Percentiles rank a stretch among this genome's conserved stretches.
Evolutionary conservation across 1,140 invertebrate species (phyloP).

Genomic region (Nephila pilipes): DNA sequence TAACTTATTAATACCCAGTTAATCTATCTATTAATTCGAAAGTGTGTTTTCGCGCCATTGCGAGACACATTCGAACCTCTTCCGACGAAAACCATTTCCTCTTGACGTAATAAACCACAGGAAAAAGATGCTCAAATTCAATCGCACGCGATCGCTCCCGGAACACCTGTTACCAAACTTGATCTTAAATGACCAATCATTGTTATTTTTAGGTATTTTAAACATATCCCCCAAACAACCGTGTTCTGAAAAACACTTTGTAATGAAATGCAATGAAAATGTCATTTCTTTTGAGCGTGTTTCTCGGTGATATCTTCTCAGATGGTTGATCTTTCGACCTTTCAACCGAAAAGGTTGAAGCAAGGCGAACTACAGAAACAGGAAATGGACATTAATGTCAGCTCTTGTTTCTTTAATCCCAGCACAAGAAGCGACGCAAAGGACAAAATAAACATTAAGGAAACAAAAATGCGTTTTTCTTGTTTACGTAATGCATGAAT

Average conservation of each 20-base stretch:
- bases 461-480: neutral
- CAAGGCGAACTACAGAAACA: neutral
- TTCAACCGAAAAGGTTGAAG: neutral
- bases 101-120: neutral
- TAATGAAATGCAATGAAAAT: neutral
- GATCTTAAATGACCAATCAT: neutral
- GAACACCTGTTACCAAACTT: neutral
- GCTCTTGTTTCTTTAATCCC: constrained; percentile 11
- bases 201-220: neutral
- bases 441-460: constrained; percentile 1
- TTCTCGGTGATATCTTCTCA: constrained; percentile 24
- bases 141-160: neutral
- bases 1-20: too few species aligned
- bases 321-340: constrained; percentile 35
- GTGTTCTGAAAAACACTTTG: neutral
- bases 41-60: neutral
- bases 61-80: neutral
- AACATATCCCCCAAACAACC: too few species aligned
- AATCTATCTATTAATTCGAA: too few species aligned
- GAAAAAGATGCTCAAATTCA: neutral
- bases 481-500: constrained; percentile 2
- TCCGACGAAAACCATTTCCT: neutral
- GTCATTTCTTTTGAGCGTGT: neutral
- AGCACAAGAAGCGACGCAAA: neutral
- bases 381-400: constrained; percentile 33